Evolutionary conservation across 2,888 invertebrate species (phyloP).

Genomic region (Dexiosoma caninum): DNA sequence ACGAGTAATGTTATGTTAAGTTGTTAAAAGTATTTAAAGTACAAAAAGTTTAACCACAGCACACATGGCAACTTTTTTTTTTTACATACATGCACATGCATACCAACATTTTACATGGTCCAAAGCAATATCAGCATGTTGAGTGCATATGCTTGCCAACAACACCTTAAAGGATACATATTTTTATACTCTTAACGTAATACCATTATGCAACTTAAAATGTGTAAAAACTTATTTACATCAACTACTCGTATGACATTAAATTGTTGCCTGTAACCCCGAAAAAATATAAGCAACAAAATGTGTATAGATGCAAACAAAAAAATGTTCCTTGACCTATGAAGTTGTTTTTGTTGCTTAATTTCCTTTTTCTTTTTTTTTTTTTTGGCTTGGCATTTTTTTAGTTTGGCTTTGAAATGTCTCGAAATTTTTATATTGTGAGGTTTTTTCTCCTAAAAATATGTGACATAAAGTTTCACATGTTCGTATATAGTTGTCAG

Average conservation of each 20-base stretch:
- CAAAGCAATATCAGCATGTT: neutral
- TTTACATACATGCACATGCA: neutral
- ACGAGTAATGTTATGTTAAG: conserved; percentile 40
- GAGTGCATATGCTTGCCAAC: neutral
- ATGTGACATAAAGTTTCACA: conserved; percentile 2
- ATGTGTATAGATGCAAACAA: neutral
- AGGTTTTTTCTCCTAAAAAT: neutral
- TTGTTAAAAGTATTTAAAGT: conserved; percentile 56
- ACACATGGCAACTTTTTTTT: conserved; percentile 9
- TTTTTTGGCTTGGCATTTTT: neutral
- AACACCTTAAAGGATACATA: neutral
- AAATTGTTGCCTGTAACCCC: conserved; percentile 9
- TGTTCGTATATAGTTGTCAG: conserved; percentile 44
- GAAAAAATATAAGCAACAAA: no score
- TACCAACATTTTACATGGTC: neutral
- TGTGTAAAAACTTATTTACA: conserved; percentile 59
- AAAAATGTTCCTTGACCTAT: conserved; percentile 11
- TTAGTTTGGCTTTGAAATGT: conserved; percentile 18
- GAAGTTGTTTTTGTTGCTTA: conserved; percentile 6
- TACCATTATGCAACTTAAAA: conserved; percentile 27
- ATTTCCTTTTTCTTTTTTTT: neutral
- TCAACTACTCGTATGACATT: conserved; percentile 11
- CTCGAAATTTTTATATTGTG: conserved; percentile 16
- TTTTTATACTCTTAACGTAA: neutral
- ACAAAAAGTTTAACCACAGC: conserved; percentile 54